These are phyloP conservation scores for Nasonia oneida DNA, from an alignment of 2,888 invertebrate genomes.

Conservation along the genomic window DNA sequence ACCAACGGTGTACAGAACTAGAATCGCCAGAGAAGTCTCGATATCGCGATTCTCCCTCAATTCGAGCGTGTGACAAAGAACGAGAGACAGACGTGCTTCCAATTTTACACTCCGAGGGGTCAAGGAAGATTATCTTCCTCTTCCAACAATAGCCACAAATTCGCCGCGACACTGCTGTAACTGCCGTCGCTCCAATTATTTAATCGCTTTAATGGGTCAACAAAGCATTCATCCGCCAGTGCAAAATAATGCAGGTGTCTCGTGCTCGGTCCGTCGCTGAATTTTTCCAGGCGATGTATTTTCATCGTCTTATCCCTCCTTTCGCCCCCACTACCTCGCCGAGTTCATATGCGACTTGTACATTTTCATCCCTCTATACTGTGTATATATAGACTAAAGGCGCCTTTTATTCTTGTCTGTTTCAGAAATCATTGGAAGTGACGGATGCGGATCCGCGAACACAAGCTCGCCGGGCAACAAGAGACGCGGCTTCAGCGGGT, in stretches of 20 bases:
- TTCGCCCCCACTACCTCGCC: neutral
- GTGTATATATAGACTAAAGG: neutral
- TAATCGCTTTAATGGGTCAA: conserved; percentile 28
- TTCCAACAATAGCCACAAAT: neutral
- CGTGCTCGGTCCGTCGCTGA: neutral
- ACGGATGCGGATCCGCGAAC: conserved; percentile 80
- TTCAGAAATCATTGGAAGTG: conserved; percentile 84
- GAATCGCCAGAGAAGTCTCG: neutral
- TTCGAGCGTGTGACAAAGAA: neutral
- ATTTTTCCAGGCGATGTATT: conserved; percentile 35
- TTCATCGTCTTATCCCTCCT: neutral
- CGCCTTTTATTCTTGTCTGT: conserved; percentile 65
- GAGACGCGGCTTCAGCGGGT: conserved; percentile 91
- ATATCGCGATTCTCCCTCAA: neutral
- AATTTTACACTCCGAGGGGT: neutral
- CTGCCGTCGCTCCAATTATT: neutral
- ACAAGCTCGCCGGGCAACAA: conserved; percentile 93
- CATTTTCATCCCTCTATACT: neutral
- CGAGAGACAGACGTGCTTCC: neutral
- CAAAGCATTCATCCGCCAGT: conserved; percentile 19
- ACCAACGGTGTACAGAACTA: no score
- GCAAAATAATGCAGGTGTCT: conserved; percentile 9
- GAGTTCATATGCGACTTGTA: neutral
- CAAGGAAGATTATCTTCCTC: neutral
- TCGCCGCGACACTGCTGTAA: neutral